Evolutionary conservation across 2,888 invertebrate species (phyloP), one percentile per base, ranked within the genome.

Genomic region (Synanthedon andrenaeformis): DNA sequence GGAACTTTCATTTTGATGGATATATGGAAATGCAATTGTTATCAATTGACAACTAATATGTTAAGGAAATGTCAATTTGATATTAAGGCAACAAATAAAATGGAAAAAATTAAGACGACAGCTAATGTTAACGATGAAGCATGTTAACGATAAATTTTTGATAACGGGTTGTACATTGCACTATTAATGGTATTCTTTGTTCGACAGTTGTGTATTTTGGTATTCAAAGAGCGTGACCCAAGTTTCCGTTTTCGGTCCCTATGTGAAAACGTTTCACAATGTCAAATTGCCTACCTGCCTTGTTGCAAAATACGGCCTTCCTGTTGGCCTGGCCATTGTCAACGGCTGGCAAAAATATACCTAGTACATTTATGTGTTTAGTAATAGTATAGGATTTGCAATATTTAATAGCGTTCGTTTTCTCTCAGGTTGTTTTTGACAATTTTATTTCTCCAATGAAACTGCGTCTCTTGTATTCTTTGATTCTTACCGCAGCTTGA

Each of bases 211-310:
- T 49, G 17, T 49, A 49, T 56, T 70, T 80, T 76, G 67, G 76
- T 79, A 82, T 80, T 78, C 81, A 69, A 70, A 68, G 66, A 73
- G 76, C 79, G 78, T 76, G 74, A 74, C 74, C 71, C 69, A 68
- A 68, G 79, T 79, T 78, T 82, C 81, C 82, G 80, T 77, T 79
- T 77, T 76, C 66, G 76, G 76, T 69, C 71, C 73, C 72, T 53
- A 77, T 76, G 77, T 79, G 75, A 79, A 78, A 82, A 80, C 78
- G 75, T 79, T 81, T 76, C 78, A 80, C 82, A 82, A 82, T 80
- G 78, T 79, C 78, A 76, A 78, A 79, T 79, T 74, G 75, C 65
- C 70, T 71, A 74, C 73, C 76, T 76, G 76, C 60, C 62, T 60
- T 66, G 64, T 80, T 78, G 77, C 78, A 70, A 79, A 78, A 78